Base-by-base conservation (phyloP, 2,888 invertebrate genomes). In the Thereva nobilitata region DNA sequence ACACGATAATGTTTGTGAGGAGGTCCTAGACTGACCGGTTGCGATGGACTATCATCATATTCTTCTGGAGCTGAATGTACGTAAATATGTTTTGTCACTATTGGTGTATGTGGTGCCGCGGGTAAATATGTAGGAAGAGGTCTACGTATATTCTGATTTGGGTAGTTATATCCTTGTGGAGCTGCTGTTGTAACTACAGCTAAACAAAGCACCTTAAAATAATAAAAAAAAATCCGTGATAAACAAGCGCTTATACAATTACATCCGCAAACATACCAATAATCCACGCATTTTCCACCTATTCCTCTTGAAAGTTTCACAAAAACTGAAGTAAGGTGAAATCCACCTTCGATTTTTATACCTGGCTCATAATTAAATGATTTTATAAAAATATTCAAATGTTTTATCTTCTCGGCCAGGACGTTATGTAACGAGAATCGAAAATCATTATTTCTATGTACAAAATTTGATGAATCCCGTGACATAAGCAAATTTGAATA, bases 101-200 rank as follows among this genome's bases (percentile, higher is more conserved):
- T 54, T 56, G 71, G 71, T 45, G 55, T 52, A 2, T 44, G 44
- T 8, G 54, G 64, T 34, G 47, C 61, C 9, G 64, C 54, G 8
- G 64, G 64, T 3, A 64, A 37, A 45, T 64, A 64, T 45, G 41
- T 38, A 8, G 5, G 5, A 47, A n/a, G 23, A 4, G 12, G 12
- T 47, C 10, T 9, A 10, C 53, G 44, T 5, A 23, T 9, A 6
- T 61, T 61, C 23, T 49, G 50, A 61, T 61, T 61, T 23, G 74
- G 76, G 64, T 79, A 79, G 69, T 76, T 79, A 70, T 79, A 79
- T 64, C 79, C 79, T 61, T 78, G 77, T 0, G 79, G 78, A n/a
- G 70, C 73, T 10, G 77, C 78, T 56, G 75, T 61, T 1, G 74
- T 72, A 67, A 76, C 47, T 23, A 75, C 72, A 8, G 74, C 67